These are phyloP conservation scores for Amblyornis subalaris DNA, from an alignment of 2,113 vertebrate species.

Conservation along the genomic window DNA sequence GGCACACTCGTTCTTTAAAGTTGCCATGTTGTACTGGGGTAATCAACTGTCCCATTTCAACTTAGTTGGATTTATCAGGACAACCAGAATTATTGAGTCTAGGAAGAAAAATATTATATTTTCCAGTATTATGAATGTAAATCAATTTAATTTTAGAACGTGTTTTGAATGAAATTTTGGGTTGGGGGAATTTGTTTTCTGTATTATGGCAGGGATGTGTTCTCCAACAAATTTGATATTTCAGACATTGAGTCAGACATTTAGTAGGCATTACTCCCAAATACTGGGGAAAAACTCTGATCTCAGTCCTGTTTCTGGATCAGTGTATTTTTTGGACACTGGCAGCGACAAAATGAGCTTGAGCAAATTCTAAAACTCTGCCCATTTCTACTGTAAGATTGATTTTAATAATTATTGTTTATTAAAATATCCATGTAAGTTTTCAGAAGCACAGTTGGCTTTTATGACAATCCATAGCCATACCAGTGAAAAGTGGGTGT, in stretches of 20 bases:
- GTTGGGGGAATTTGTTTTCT: background rate
- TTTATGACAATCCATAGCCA: background rate
- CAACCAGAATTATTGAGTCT: background rate
- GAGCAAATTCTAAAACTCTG: background rate
- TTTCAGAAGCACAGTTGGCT: background rate
- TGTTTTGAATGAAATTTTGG: background rate
- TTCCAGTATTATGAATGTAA: background rate
- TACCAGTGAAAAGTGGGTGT: background rate
- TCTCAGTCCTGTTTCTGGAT: background rate
- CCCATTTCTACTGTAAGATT: background rate
- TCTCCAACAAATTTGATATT: background rate
- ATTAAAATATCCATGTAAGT: background rate
- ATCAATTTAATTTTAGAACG: background rate
- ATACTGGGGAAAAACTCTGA: background rate
- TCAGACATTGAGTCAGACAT: background rate
- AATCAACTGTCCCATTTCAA: slow-evolving; percentile 1
- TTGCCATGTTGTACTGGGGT: background rate
- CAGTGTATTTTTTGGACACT: background rate
- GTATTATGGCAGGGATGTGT: background rate
- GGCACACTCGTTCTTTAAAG: slow-evolving; percentile 13
- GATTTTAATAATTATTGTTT: background rate
- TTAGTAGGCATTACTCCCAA: background rate
- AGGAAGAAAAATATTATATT: background rate
- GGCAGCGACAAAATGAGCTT: background rate
- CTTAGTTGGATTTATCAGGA: slow-evolving; percentile 24